These are phyloP conservation scores for Tragulus kanchil DNA, from an alignment of 2,113 vertebrate species.

Conservation along the genomic window DNA sequence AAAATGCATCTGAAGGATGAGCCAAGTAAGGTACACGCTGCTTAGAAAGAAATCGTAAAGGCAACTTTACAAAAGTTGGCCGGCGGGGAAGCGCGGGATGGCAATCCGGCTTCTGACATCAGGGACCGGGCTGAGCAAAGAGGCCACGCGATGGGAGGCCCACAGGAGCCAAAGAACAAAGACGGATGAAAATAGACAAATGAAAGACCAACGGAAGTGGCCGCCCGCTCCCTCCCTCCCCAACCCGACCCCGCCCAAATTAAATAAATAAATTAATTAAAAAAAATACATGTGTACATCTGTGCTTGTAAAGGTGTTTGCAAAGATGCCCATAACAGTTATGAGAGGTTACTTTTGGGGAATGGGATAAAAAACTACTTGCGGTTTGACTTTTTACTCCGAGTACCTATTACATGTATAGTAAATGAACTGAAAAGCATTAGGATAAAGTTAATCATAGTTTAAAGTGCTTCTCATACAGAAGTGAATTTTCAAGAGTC, in stretches of 20 bases:
- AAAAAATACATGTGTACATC: background rate
- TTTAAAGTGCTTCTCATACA: background rate
- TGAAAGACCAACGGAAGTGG: no score
- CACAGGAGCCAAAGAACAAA: no score
- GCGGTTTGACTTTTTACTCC: background rate
- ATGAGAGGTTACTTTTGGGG: background rate
- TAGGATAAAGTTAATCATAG: background rate
- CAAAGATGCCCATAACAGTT: background rate
- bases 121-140: background rate
- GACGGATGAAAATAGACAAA: no score
- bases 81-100: background rate
- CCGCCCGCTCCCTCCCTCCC: no score
- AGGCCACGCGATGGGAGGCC: no score
- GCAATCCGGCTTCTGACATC: background rate
- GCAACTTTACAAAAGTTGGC: constrained; percentile 40
- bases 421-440: background rate
- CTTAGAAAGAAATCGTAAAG: constrained; percentile 18
- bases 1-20: background rate
- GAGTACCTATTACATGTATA: background rate
- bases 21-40: background rate
- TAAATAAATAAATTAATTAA: no score
- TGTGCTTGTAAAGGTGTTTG: background rate
- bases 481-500: background rate
- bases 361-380: background rate
- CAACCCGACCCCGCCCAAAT: no score